Base-by-base conservation (phyloP, 2,888 invertebrate species). In the Agriotes lineatus region DNA sequence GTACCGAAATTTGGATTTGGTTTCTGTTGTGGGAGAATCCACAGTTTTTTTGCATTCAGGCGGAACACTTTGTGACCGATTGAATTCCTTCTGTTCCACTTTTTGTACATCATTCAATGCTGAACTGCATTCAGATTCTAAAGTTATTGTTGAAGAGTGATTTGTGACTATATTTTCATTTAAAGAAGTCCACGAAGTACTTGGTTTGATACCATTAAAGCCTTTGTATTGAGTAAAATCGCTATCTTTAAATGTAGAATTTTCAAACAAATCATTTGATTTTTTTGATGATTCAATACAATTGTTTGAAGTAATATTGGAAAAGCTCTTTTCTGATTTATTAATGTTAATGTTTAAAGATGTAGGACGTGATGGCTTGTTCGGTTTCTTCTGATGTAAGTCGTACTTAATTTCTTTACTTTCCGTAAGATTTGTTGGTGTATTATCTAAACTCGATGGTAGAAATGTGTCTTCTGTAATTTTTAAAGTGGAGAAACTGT, bases 1-100 rank as follows among this genome's bases (percentile, higher is more conserved):
- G 87, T 90, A 88, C 85, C 88, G 87, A 78, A 89, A 89, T 58
- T 80, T 80, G 0, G 80, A 74, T 50, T 73, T 71, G 2, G 56
- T 50, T 12, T 57, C 45, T 56, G 70, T 68, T 14, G 66, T 44
- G 48, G 30, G 72, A 30, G 70, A 72, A 39, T 59, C 60, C 6
- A 69, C 67, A 33, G 71, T 69, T 70, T 75, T 73, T 44, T 69
- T 68, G 20, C 76, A 73, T 67, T 80, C 79, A 0, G 81, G 81
- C 2, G 83, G 82, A 56, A 79, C 82, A 62, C 83, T 83, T 72
- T 81, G 80, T 2, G 81, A 80, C 25, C 82, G 72, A 72, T 25
- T 30, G 69, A 75, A 59, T 65, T 61, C 64, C 14, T 67, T 67
- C n/a, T 19, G 25, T 59, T 39, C 18, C 52, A 14, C 0, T 9